Evolutionary conservation across 2,888 invertebrate genomes (phyloP).

Genomic region (Idaea biselata): DNA sequence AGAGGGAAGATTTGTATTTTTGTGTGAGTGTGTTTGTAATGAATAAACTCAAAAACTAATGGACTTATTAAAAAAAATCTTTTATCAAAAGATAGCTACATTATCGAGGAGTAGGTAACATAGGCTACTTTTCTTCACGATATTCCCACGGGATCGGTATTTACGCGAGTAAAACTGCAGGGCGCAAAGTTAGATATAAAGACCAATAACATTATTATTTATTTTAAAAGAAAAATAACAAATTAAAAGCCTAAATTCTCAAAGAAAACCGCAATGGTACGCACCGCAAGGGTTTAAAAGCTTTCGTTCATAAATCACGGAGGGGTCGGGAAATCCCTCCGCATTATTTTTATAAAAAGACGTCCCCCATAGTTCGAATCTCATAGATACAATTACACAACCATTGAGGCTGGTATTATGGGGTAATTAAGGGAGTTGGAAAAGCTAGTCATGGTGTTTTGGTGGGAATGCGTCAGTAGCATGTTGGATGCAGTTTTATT

Average conservation of each 20-base stretch:
- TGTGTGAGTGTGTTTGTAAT: too few species aligned
- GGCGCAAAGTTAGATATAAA: too few species aligned
- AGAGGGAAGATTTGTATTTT: too few species aligned
- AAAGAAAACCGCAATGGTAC: conserved; percentile 18
- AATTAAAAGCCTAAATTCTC: neutral
- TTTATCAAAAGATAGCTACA: too few species aligned
- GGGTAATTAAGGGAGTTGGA: conserved; percentile 52
- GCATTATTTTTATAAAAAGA: conserved; percentile 35
- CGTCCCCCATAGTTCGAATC: conserved; percentile 38
- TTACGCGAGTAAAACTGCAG: too few species aligned
- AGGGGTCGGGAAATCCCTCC: conserved; percentile 50
- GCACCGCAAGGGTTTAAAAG: conserved; percentile 76
- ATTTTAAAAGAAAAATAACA: neutral
- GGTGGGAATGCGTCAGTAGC: neutral
- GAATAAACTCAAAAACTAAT: too few species aligned
- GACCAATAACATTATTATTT: too few species aligned
- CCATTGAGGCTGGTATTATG: conserved; percentile 62
- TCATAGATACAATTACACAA: conserved; percentile 65
- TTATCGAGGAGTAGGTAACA: too few species aligned
- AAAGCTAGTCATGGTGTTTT: conserved; percentile 41
- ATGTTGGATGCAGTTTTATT: neutral
- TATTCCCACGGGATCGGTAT: too few species aligned
- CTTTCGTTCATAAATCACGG: conserved; percentile 76
- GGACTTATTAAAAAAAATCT: too few species aligned
- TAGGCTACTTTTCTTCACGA: too few species aligned